Percentiles rank a stretch among this genome's conserved stretches.
Conservation (phyloP, 2,888 invertebrate species). For the Agelastica alni region DNA sequence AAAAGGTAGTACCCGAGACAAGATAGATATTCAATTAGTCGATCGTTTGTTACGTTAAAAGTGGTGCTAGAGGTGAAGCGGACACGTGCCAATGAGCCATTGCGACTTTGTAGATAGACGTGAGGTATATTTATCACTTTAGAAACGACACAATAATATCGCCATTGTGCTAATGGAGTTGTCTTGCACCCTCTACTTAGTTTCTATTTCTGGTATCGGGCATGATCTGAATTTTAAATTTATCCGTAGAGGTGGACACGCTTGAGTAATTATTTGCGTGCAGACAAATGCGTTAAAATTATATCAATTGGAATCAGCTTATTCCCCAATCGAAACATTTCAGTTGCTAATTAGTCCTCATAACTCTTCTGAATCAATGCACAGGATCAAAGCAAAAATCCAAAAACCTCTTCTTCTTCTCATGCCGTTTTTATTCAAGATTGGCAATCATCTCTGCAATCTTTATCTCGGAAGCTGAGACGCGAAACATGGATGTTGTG, state of each 20-base stretch:
- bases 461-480: too few species aligned
- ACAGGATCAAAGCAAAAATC: too few species aligned
- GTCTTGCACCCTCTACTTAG: slow-evolving; percentile 41
- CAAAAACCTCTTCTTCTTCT: too few species aligned
- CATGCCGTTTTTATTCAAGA: too few species aligned
- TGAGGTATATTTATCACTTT: slow-evolving; percentile 28
- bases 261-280: neutral
- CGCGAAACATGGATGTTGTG: too few species aligned
- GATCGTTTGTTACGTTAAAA: slow-evolving; percentile 4
- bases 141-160: slow-evolving; percentile 35
- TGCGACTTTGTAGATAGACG: slow-evolving; percentile 12
- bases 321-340: too few species aligned
- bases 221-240: slow-evolving; percentile 40
- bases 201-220: slow-evolving; percentile 29
- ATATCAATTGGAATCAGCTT: too few species aligned
- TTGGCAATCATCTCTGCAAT: too few species aligned
- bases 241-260: slow-evolving; percentile 15
- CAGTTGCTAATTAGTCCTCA: too few species aligned
- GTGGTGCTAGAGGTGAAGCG: slow-evolving; percentile 5
- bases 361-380: too few species aligned
- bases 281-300: too few species aligned
- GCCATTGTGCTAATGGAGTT: slow-evolving; percentile 42
- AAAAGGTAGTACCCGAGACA: neutral
- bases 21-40: slow-evolving; percentile 7
- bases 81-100: slow-evolving; percentile 30